These are phyloP conservation scores for Rhabditoides inermis DNA, from an alignment of 2,888 invertebrate species.

Conservation along the genomic window DNA sequence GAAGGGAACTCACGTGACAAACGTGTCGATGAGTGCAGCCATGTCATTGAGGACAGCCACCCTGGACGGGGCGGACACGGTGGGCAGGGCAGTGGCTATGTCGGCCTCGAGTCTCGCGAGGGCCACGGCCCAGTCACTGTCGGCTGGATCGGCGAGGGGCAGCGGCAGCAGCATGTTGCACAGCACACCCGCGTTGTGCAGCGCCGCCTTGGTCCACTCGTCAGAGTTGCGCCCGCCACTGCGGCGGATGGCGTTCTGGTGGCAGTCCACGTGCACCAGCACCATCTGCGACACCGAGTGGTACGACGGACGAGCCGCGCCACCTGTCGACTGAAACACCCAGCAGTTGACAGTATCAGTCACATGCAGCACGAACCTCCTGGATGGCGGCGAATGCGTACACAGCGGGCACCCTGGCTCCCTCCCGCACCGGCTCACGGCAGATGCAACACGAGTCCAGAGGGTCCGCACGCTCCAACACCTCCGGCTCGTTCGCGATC, in stretches of 20 bases:
- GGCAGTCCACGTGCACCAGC: slow-evolving; percentile 94
- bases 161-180: slow-evolving; percentile 91
- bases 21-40: no score
- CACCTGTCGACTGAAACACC: no score
- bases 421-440: slow-evolving; percentile 19
- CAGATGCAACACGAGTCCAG: slow-evolving; percentile 29
- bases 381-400: slow-evolving; percentile 18
- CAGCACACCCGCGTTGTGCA: slow-evolving; percentile 93
- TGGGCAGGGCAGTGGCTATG: no score
- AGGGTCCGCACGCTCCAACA: slow-evolving; percentile 21
- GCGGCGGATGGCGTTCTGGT: slow-evolving; percentile 76
- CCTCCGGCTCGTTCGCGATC: slow-evolving; percentile 24
- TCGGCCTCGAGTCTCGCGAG: no score
- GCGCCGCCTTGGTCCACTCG: slow-evolving; percentile 63
- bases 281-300: slow-evolving; percentile 86
- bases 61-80: no score
- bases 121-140: slow-evolving; percentile 83
- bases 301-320: not conserved
- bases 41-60: no score
- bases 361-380: no score
- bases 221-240: slow-evolving; percentile 19
- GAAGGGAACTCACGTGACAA: no score
- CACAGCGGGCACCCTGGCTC: slow-evolving; percentile 15
- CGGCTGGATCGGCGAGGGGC: slow-evolving; percentile 89
- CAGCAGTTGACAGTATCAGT: no score